Conservation (phyloP, 1,140 invertebrate species). For the Drosophila ercepeae region DNA sequence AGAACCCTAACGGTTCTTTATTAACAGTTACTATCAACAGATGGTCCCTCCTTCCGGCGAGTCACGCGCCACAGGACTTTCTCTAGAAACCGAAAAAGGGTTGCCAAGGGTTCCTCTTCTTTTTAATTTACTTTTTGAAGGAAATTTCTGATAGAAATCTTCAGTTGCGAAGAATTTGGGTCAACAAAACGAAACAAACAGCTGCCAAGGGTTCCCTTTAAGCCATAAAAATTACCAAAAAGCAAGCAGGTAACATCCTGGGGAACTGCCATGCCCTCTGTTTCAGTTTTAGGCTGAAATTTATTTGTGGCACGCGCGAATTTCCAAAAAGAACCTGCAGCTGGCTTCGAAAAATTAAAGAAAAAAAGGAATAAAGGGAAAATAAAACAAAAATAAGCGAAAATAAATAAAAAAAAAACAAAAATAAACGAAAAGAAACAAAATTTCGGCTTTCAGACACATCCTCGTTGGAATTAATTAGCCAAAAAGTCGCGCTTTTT, state of each 20-base stretch:
- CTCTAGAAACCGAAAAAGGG: slow-evolving; percentile 20
- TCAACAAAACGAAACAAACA: slow-evolving; percentile 47
- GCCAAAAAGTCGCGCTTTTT: not conserved
- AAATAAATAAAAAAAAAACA: too few relatives aligned
- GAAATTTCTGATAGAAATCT: slow-evolving; percentile 53
- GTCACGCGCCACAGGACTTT: slow-evolving; percentile 38
- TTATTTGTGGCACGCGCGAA: slow-evolving; percentile 50
- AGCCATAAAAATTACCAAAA: slow-evolving; percentile 4
- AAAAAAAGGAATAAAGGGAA: too few relatives aligned
- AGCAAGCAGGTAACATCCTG: slow-evolving; percentile 47
- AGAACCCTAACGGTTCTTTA: slow-evolving; percentile 28
- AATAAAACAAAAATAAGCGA: too few relatives aligned
- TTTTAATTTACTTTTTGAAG: too few relatives aligned
- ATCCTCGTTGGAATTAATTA: slow-evolving; percentile 15
- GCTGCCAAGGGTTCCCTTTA: slow-evolving; percentile 40
- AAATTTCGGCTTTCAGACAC: slow-evolving; percentile 8
- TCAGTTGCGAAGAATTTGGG: slow-evolving; percentile 52
- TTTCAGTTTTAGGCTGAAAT: slow-evolving; percentile 29
- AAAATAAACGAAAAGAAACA: slow-evolving; percentile 11
- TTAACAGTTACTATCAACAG: slow-evolving; percentile 33
- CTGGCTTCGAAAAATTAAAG: slow-evolving; percentile 14
- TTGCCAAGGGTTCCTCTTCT: slow-evolving; percentile 10
- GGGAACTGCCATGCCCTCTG: not conserved
- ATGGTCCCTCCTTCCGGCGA: slow-evolving; percentile 6
- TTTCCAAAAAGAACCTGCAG: slow-evolving; percentile 33